Base-by-base conservation (phyloP, 1,140 invertebrate genomes). In the Lineus longissimus region DNA sequence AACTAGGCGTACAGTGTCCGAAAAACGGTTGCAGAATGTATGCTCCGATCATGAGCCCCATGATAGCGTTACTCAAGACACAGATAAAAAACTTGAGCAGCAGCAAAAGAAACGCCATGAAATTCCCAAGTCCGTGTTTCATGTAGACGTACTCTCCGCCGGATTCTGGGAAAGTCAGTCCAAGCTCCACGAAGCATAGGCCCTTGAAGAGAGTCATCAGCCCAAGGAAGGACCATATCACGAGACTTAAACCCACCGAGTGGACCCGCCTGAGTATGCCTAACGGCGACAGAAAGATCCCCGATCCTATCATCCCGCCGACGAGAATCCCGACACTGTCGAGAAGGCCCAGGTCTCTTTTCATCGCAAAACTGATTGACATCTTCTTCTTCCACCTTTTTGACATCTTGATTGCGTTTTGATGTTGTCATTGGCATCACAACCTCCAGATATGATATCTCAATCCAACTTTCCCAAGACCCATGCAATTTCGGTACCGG, bases 61-160 rank as follows among this genome's bases (percentile, higher is more conserved):
- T 23, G 6, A 51, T 27, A 19, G 47, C 9, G 9, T 7, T 11
- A 59, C 15, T 25, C 58, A 7, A 19, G 11, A 22, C 31, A 29
- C 22, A 59, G 13, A 59, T 31, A 19, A 59, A n/a, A n/a, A 33
- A 41, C 15, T 36, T 36, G 33, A 36, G 4, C 33, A 36, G 33
- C 33, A 36, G 15, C 15, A 36, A 36, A 15, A 36, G 27, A 45
- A 71, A 71, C 13, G 41, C 70, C 1, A 62, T 22, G 33, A 61
- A 59, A 17, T 56, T 30, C n/a, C 70, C 67, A 40, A 63, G 62
- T 31, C 59, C 64, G 29, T 56, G 19, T 22, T 29, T 25, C n/a
- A 97, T 93, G 74, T 97, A 97, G 0, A 92, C 92, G 79, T 97
- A 97, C 84, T 97, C 94, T 6, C 94, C 95, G 13, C 95, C 95